Evolutionary conservation across 2,797 vertebrate species (phyloP).

Genomic region (Sebastes iracundus): DNA sequence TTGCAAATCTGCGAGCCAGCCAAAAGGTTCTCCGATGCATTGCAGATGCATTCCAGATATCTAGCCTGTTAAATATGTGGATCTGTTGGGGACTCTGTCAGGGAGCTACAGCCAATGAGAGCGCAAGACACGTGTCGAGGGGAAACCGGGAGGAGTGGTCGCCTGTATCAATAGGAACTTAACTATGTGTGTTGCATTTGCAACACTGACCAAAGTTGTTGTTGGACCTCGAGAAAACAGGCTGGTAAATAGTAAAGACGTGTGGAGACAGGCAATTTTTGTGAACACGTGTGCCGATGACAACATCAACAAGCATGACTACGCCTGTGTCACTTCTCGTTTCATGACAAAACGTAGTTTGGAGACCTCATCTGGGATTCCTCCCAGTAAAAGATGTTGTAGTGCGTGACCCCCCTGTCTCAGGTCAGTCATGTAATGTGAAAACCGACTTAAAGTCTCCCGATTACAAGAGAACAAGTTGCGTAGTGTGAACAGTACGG

Average conservation of each 20-base stretch:
- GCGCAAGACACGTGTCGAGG: not conserved
- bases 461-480: not conserved
- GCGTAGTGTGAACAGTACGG: no score
- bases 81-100: not conserved
- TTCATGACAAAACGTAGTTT: not conserved
- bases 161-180: not conserved
- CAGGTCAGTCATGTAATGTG: accelerated
- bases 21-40: no score
- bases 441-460: not conserved
- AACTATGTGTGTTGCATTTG: not conserved
- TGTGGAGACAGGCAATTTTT: not conserved
- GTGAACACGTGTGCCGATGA: not conserved
- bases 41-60: no score
- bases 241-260: not conserved
- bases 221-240: no score
- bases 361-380: not conserved
- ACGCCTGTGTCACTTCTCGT: not conserved
- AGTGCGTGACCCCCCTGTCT: not conserved
- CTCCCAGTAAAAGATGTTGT: not conserved
- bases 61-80: no score
- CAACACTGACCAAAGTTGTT: no score
- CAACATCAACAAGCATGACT: not conserved
- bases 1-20: not conserved
- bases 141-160: not conserved
- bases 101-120: not conserved